Evolutionary conservation across 1,140 invertebrate genomes (phyloP).

Genomic region (Drosophila prosaltans): DNA sequence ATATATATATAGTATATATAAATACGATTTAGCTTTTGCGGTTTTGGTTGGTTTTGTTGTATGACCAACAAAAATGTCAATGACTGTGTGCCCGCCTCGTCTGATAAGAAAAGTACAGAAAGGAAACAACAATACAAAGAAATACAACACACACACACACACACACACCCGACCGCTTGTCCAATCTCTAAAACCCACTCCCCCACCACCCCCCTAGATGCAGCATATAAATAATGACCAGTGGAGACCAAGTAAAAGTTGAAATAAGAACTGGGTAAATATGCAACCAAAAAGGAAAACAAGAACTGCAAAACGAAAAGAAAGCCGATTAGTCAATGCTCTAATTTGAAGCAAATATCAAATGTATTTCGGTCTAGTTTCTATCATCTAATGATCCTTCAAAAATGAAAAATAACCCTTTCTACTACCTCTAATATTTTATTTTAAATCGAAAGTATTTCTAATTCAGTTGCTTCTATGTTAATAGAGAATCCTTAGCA

Average conservation of each 20-base stretch:
- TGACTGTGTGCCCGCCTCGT: conserved; percentile 31
- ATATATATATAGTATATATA: background rate
- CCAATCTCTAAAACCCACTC: background rate
- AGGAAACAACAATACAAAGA: background rate
- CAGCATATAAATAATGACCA: conserved; percentile 17
- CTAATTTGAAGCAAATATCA: background rate
- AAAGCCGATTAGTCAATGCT: background rate
- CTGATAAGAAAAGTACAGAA: conserved; percentile 35
- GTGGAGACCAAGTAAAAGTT: conserved; percentile 1
- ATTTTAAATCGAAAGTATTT: no score
- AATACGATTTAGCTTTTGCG: conserved; percentile 15
- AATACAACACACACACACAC: background rate
- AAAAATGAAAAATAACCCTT: no score
- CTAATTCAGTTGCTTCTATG: no score
- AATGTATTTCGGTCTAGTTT: background rate
- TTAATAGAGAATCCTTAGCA: no score
- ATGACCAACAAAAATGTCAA: conserved; percentile 61
- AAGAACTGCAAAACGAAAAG: background rate
- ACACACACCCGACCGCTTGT: background rate
- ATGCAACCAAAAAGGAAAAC: background rate
- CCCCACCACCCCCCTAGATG: background rate
- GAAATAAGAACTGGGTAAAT: conserved; percentile 4
- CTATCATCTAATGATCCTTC: no score
- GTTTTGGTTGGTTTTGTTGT: conserved; percentile 26
- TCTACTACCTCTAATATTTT: no score